Evolutionary conservation across 30 jellyfish, hydroid and myxozoan species (phyloP), one percentile per base, ranked within the genome.

Genomic region (Rhopilema esculentum): DNA sequence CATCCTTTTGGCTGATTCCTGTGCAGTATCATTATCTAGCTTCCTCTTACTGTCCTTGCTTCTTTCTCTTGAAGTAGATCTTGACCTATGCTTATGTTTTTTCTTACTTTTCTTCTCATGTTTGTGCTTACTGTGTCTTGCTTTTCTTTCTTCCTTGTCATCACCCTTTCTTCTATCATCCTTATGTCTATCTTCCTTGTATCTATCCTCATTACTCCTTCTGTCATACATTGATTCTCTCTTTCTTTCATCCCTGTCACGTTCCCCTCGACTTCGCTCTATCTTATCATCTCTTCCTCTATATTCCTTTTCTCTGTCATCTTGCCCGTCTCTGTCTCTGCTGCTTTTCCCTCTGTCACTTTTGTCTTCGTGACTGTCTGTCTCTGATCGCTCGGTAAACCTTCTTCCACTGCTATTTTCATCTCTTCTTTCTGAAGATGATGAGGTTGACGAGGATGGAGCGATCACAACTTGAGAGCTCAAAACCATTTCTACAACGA

Each of bases 391-490:
- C 67, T 67, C 91, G 0, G 91, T 66, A 33, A 67, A 81, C 27
- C 81, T 61, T 75, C 92, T 71, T 48, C 86, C 83, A 25, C 57
- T 75, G 32, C 66, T 84, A 22, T 53, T 16, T n/a, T 84, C 92
- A 57, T 52, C 88, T 78, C 88, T 78, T 70, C 82, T 72, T 32
- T 84, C 92, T 64, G 86, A 33, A 9, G 92, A 69, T 1, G 92
- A 27, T 27, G 72, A 49, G 15, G 87, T n/a, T 50, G 87, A 63
- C 20, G 75, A 52, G 8, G 84, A 6, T 17, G 76, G n/a, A 9
- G 92, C 87, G 53, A 84, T 78, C 28, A 84, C 87, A 0, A 84
- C 87, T 57, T 84, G 92, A 8, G 92, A 84, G 32, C 87, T 84
- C 87, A 84, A 31, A 61, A 69, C 88, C 88, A 78, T 78, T 1